Conservation (phyloP, 23 tunicate genomes). For the Botrylloides violaceus region DNA sequence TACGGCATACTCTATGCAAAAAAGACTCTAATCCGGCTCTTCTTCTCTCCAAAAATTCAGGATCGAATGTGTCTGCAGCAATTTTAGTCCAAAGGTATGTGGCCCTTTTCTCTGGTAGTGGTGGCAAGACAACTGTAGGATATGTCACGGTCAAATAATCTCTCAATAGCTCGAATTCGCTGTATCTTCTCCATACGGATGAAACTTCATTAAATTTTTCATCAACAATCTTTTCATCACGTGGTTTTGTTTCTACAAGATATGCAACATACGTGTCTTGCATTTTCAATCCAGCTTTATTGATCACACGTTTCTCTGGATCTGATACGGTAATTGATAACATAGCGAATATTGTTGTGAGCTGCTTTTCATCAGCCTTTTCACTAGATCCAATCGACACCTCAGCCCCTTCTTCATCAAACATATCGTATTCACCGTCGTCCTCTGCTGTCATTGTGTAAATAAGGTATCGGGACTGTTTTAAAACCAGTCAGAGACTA, state of each 20-base stretch:
- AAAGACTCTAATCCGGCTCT: slow-evolving; percentile 79
- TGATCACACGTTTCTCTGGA: slow-evolving; percentile 61
- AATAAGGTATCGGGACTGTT: no score
- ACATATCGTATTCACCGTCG: slow-evolving; percentile 14
- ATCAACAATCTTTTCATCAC: slow-evolving; percentile 1
- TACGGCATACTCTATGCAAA: slow-evolving; percentile 51
- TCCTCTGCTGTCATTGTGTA: not conserved
- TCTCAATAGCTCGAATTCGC: slow-evolving; percentile 79
- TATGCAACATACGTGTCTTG: slow-evolving; percentile 84
- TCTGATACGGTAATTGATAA: slow-evolving; percentile 69
- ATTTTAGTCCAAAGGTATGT: slow-evolving; percentile 81
- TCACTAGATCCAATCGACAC: not conserved
- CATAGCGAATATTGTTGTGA: slow-evolving; percentile 17
- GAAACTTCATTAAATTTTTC: slow-evolving; percentile 34
- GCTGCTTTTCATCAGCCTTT: not conserved
- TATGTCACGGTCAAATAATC: slow-evolving; percentile 64
- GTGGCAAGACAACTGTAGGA: slow-evolving; percentile 78
- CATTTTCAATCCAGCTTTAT: slow-evolving; percentile 58
- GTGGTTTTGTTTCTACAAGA: slow-evolving; percentile 63
- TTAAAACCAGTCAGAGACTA: no score
- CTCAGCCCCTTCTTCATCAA: slow-evolving; percentile 23
- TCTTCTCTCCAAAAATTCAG: slow-evolving; percentile 67
- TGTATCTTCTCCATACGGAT: slow-evolving; percentile 77
- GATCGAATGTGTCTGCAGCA: slow-evolving; percentile 67
- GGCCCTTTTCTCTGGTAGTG: slow-evolving; percentile 80